Conservation (phyloP, 2,888 invertebrate species). For the Tipula confusa region DNA sequence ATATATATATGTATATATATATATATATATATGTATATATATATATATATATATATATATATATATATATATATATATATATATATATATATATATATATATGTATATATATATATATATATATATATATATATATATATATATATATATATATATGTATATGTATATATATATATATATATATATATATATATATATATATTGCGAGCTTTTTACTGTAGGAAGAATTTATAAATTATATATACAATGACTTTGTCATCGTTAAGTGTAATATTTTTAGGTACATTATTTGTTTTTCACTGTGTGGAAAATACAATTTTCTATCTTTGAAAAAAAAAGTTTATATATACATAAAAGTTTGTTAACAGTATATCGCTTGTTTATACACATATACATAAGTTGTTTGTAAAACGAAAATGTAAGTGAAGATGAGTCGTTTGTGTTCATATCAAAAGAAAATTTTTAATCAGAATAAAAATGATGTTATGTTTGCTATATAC, state of each 20-base stretch:
- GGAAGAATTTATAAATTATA: background rate
- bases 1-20: too few relatives aligned
- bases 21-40: too few relatives aligned
- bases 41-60: too few relatives aligned
- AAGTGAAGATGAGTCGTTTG: background rate
- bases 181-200: too few relatives aligned
- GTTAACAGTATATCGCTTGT: background rate
- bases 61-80: too few relatives aligned
- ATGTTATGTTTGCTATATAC: background rate
- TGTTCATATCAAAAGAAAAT: background rate
- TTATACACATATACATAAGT: background rate
- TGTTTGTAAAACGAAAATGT: background rate
- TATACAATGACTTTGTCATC: slow-evolving; percentile 3
- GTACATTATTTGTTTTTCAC: background rate
- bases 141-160: too few relatives aligned
- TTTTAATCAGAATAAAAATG: slow-evolving; percentile 3
- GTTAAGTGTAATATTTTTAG: background rate
- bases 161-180: background rate
- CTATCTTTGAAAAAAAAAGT: background rate
- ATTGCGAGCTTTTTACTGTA: background rate
- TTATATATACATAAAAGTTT: background rate
- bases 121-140: background rate
- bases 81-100: too few relatives aligned
- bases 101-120: background rate
- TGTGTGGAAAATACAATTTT: background rate